Conservation (phyloP, 2,113 vertebrate genomes). For the Hylia prasina region DNA sequence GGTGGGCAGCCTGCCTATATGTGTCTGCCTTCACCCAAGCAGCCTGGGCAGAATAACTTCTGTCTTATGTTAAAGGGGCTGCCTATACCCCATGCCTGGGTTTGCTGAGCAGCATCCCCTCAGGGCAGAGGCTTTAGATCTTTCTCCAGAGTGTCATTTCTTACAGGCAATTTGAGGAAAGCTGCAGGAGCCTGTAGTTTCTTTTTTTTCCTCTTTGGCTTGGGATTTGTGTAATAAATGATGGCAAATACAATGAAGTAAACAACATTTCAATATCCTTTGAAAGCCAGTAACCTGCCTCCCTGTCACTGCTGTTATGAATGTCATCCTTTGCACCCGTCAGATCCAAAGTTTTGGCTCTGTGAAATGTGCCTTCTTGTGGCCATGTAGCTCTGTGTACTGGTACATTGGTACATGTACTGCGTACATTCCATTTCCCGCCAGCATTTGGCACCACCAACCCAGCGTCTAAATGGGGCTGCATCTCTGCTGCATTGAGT, state of each 20-base stretch:
- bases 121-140: background rate
- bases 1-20: background rate
- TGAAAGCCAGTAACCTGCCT: background rate
- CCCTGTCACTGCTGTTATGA: background rate
- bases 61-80: background rate
- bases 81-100: background rate
- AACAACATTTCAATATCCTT: background rate
- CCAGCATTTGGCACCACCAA: background rate
- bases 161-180: background rate
- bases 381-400: background rate
- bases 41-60: background rate
- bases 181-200: background rate
- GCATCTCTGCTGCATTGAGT: accelerated
- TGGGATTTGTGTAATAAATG: background rate
- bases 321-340: too few relatives aligned
- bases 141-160: background rate
- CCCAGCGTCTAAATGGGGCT: background rate
- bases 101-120: background rate
- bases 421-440: background rate
- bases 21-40: background rate
- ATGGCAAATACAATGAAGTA: background rate
- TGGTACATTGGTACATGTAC: too few relatives aligned
- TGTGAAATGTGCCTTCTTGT: background rate
- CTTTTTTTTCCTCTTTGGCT: background rate
- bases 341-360: background rate